Evolutionary conservation across 2,113 vertebrate species (phyloP).

Genomic region (Numenius arquata): DNA sequence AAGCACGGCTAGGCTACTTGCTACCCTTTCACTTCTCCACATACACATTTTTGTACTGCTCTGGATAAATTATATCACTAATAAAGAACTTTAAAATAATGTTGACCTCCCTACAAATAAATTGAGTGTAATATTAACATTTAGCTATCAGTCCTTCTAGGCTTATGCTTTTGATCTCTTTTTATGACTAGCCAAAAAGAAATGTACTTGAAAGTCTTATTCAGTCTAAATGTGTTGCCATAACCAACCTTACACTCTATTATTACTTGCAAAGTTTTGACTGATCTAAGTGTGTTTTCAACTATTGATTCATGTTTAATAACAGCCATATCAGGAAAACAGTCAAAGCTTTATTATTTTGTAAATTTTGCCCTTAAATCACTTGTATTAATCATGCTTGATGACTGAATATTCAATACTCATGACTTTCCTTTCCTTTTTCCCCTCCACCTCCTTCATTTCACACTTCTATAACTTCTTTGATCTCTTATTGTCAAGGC

Average conservation of each 20-base stretch:
- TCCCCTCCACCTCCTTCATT: neutral
- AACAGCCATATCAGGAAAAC: constrained; percentile 15
- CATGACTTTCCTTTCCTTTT: neutral
- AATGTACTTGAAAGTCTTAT: constrained; percentile 50
- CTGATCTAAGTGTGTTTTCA: constrained; percentile 35
- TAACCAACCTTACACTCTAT: constrained; percentile 24
- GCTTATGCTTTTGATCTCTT: constrained; percentile 15
- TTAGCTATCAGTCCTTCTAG: neutral
- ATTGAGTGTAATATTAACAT: constrained; percentile 19
- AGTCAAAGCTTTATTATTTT: constrained; percentile 57
- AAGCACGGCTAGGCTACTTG: neutral
- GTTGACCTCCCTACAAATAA: neutral
- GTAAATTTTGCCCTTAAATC: constrained; percentile 33
- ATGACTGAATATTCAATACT: constrained; percentile 45
- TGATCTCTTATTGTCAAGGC: constrained; percentile 25
- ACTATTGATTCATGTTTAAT: constrained; percentile 52
- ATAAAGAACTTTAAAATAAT: constrained; percentile 35
- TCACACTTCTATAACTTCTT: constrained; percentile 26
- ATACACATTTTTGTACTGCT: neutral
- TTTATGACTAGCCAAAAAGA: constrained; percentile 36
- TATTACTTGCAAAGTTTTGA: constrained; percentile 46
- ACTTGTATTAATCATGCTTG: constrained; percentile 43
- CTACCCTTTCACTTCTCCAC: neutral
- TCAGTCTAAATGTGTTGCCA: constrained; percentile 10
- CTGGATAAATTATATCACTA: constrained; percentile 8